Evolutionary conservation across 2,797 vertebrate genomes (phyloP).

Genomic region (Furcifer pardalis): DNA sequence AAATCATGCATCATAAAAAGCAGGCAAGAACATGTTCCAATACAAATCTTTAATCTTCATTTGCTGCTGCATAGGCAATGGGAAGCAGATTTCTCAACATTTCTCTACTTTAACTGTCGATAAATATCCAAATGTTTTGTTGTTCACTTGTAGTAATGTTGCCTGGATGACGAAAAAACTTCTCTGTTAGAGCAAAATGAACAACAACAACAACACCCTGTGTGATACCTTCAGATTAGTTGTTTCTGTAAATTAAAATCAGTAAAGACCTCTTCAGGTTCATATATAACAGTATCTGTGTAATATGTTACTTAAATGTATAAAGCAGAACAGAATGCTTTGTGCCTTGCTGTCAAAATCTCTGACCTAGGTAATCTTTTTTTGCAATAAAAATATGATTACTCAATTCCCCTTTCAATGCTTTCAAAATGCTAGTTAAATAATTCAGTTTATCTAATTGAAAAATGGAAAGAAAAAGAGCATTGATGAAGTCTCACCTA

Average conservation of each 20-base stretch:
- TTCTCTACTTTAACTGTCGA: not conserved
- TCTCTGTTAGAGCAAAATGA: not conserved
- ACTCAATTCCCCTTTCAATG: not conserved
- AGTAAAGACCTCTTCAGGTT: too few relatives aligned
- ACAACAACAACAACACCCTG: not conserved
- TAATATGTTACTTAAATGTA: not conserved
- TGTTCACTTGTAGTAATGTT: not conserved
- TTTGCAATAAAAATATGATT: too few relatives aligned
- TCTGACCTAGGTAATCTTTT: not conserved
- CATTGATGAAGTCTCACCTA: not conserved
- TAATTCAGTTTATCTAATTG: not conserved
- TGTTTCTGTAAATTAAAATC: too few relatives aligned
- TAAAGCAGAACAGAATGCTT: not conserved
- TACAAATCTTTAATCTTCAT: not conserved
- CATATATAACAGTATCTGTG: too few relatives aligned
- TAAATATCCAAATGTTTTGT: not conserved
- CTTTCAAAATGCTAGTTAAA: not conserved
- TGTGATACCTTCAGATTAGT: too few relatives aligned
- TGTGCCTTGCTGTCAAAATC: not conserved
- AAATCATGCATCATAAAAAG: conserved; percentile 10
- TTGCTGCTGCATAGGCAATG: not conserved
- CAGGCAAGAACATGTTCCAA: not conserved
- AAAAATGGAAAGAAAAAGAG: not conserved
- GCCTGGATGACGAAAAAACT: not conserved
- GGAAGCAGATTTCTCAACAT: not conserved